phyloP scores from a whole-genome alignment of 2,888 invertebrate species.

The Operophtera brumata region DNA sequence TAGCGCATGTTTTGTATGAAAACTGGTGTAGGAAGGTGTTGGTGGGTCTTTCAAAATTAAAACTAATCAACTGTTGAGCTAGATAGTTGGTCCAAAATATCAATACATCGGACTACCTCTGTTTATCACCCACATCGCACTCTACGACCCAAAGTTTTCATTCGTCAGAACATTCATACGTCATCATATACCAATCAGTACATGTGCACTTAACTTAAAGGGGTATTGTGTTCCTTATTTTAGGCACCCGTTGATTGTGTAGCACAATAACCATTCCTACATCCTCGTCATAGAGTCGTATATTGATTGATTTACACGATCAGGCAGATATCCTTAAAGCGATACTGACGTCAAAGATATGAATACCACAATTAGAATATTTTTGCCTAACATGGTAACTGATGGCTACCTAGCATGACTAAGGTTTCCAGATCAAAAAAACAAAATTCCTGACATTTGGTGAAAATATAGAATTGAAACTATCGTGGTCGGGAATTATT shows the following conservation, averaged over 20 bases:
- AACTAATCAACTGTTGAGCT: too few species aligned
- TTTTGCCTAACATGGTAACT: slow-evolving; percentile 4
- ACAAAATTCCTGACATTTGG: too few species aligned
- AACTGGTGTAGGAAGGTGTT: too few species aligned
- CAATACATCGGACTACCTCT: too few species aligned
- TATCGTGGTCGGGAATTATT: too few species aligned
- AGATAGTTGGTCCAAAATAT: too few species aligned
- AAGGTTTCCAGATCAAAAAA: too few species aligned
- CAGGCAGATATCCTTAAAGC: slow-evolving; percentile 3
- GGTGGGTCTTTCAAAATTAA: too few species aligned
- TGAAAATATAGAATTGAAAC: too few species aligned
- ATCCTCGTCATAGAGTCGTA: not conserved
- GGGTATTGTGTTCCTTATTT: slow-evolving; percentile 19
- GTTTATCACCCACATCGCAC: too few species aligned
- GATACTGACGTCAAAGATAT: slow-evolving; percentile 3
- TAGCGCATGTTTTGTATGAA: too few species aligned
- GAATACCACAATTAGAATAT: slow-evolving; percentile 11
- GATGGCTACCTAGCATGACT: not conserved
- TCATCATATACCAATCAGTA: not conserved
- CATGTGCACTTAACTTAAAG: slow-evolving; percentile 1
- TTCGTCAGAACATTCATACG: not conserved
- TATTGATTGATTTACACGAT: slow-evolving; percentile 1
- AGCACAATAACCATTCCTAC: slow-evolving; percentile 7
- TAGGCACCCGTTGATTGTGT: not conserved
- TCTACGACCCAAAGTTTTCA: too few species aligned